Percentiles rank a stretch among this genome's conserved stretches.
phyloP scores from a whole-genome alignment of 2,888 invertebrate genomes.

The Drosophila fulvimacula region DNA sequence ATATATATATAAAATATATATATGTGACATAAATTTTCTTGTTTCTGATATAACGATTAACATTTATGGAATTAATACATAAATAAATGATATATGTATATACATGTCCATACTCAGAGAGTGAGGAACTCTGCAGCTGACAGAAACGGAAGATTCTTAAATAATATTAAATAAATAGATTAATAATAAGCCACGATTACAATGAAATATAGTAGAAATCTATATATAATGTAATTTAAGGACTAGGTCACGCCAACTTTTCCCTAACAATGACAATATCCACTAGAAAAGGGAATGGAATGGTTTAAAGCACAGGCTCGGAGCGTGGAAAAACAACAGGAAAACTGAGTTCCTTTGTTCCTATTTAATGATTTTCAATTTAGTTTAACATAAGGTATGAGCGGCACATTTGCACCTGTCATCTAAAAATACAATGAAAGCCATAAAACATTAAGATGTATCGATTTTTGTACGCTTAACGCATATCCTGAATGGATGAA shows the following conservation, averaged over 20 bases:
- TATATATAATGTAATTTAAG: neutral
- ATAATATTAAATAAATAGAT: neutral
- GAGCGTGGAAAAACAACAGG: neutral
- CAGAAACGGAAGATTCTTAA: neutral
- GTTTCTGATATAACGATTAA: too few species aligned
- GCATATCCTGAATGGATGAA: neutral
- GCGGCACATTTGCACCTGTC: neutral
- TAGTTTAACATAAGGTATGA: neutral
- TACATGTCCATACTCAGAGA: too few species aligned
- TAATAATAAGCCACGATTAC: neutral
- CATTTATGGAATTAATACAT: too few species aligned
- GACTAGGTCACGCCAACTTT: neutral
- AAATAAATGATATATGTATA: too few species aligned
- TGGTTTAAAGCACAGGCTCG: neutral
- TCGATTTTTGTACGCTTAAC: neutral
- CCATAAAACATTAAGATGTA: neutral
- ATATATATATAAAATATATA: neutral
- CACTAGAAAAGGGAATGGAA: neutral
- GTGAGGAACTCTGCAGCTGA: neutral
- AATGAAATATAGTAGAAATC: neutral
- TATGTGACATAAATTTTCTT: too few species aligned
- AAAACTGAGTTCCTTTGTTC: neutral
- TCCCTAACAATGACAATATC: neutral
- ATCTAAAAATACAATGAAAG: neutral
- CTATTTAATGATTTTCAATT: neutral